phyloP scores from a whole-genome alignment of 2,888 invertebrate species.

The Drosophila lutescens region DNA sequence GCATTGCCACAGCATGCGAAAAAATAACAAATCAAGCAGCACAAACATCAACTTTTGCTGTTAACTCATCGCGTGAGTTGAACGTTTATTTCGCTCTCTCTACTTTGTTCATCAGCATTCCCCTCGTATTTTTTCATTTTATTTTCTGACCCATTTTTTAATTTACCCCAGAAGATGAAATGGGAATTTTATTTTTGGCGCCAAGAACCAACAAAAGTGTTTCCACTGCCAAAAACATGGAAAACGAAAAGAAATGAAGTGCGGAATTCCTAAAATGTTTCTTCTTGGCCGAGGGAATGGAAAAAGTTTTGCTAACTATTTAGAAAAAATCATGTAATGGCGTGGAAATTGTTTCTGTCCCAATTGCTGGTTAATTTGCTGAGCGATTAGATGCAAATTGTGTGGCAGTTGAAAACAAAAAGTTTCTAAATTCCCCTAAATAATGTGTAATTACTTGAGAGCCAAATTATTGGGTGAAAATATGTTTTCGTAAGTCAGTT shows the following conservation, averaged over 20 bases:
- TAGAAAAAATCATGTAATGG: constrained; percentile 45
- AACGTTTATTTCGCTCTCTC: constrained; percentile 47
- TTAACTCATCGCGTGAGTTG: constrained; percentile 75
- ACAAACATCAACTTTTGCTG: constrained; percentile 63
- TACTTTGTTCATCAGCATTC: constrained; percentile 36
- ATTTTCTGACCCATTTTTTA: constrained; percentile 40
- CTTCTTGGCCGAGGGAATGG: constrained; percentile 1
- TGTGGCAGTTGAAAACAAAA: background rate
- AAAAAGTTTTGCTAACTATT: constrained; percentile 53
- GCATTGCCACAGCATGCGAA: constrained; percentile 27
- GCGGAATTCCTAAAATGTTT: constrained; percentile 19
- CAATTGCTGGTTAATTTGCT: constrained; percentile 21
- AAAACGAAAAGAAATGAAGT: constrained; percentile 26
- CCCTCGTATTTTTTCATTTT: background rate
- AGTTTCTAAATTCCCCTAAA: background rate
- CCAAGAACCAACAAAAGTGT: constrained; percentile 54
- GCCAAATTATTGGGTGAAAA: background rate
- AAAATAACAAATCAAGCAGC: constrained; percentile 34
- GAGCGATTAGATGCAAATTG: constrained; percentile 40
- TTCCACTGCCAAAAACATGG: constrained; percentile 43
- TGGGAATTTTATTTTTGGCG: constrained; percentile 57
- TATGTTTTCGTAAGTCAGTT: background rate
- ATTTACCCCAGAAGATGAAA: constrained; percentile 56
- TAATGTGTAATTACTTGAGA: background rate
- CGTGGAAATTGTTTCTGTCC: constrained; percentile 30